Conservation (phyloP, 2,113 vertebrate species). For the Leptobrachium ailaonicum region DNA sequence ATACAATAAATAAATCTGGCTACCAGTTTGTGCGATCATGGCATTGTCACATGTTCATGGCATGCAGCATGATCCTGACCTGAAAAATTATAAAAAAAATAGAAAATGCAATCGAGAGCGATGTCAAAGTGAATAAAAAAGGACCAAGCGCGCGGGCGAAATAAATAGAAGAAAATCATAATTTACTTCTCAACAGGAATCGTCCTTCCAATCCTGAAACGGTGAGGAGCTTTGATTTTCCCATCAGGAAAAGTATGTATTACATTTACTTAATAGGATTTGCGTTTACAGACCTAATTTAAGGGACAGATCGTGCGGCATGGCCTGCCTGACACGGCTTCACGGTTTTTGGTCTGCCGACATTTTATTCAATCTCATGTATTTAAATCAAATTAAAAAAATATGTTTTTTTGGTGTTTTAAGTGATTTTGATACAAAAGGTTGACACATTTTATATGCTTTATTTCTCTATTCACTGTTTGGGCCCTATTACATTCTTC, state of each 20-base stretch:
- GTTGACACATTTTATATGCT: no score
- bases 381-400: no score
- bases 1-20: no score
- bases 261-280: slow-evolving; percentile 45
- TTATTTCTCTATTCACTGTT: no score
- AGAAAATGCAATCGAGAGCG: slow-evolving; percentile 37
- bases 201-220: slow-evolving; percentile 59
- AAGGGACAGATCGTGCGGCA: slow-evolving; percentile 48
- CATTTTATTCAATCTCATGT: no score
- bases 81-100: slow-evolving; percentile 47
- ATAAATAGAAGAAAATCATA: slow-evolving; percentile 61
- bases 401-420: no score
- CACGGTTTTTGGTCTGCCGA: no score
- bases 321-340: not conserved
- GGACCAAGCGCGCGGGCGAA: slow-evolving; percentile 51
- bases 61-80: slow-evolving; percentile 52
- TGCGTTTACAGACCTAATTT: slow-evolving; percentile 49
- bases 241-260: slow-evolving; percentile 61
- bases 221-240: slow-evolving; percentile 63
- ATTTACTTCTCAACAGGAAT: slow-evolving; percentile 62
- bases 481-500: no score
- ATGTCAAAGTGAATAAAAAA: slow-evolving; percentile 61
- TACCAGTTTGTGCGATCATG: not conserved
- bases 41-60: slow-evolving; percentile 2
- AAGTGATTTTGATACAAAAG: no score